Evolutionary conservation across 1,140 invertebrate genomes (phyloP).

Genomic region (Sycobia sp.): DNA sequence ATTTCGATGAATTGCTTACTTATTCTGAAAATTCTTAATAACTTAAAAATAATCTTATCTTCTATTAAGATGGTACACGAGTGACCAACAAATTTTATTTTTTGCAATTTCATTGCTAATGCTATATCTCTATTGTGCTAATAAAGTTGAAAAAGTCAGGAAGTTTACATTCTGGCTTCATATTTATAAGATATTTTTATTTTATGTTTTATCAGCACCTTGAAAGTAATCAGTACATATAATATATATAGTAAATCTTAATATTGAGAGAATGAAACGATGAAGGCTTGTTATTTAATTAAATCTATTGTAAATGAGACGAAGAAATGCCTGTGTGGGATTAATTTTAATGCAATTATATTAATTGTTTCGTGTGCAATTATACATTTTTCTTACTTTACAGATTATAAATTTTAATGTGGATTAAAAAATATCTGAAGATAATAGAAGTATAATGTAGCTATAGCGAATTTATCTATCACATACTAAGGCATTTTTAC

Average conservation of each 20-base stretch:
- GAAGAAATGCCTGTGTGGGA: background rate
- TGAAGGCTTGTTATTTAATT: too few species aligned
- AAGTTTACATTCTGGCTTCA: too few species aligned
- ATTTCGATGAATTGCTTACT: background rate
- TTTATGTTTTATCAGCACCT: too few species aligned
- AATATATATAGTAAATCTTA: too few species aligned
- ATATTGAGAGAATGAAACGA: too few species aligned
- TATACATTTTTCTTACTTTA: background rate
- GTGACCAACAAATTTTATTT: too few species aligned
- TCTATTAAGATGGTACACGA: too few species aligned
- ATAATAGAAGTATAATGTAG: background rate
- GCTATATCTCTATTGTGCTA: too few species aligned
- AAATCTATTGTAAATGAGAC: background rate
- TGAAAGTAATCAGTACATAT: too few species aligned
- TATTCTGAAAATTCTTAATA: background rate
- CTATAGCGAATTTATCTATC: slow-evolving; percentile 18
- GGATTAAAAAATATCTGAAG: background rate
- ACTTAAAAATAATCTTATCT: background rate
- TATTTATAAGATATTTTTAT: too few species aligned
- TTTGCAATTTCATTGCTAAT: too few species aligned
- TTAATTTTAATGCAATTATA: background rate
- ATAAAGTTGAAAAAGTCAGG: too few species aligned
- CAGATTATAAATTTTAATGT: background rate
- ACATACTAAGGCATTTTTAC: slow-evolving; percentile 22
- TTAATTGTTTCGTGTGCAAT: background rate